Evolutionary conservation across 1,140 invertebrate genomes (phyloP).

Genomic region (Stenopsyche tienmushanensis): DNA sequence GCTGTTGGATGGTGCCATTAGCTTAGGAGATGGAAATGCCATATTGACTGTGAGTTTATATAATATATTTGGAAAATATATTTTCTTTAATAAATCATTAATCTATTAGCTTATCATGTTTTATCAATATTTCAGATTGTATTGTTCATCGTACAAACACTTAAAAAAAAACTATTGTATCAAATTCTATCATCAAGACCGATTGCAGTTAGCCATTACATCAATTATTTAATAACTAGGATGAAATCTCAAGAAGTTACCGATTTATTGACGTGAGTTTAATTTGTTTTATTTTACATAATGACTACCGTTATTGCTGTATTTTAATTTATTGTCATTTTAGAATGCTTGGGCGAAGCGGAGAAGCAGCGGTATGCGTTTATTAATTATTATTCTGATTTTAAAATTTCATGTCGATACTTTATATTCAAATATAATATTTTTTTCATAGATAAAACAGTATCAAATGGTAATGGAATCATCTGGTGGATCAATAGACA

Average conservation of each 20-base stretch:
- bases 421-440: conserved; percentile 18
- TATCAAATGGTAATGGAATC: conserved; percentile 52
- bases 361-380: conserved; percentile 56
- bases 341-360: conserved; percentile 58
- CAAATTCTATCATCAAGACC: conserved; percentile 54
- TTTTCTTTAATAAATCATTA: conserved; percentile 4
- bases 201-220: conserved; percentile 58
- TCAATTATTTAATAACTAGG: conserved; percentile 56
- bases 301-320: conserved; percentile 16
- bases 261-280: conserved; percentile 55
- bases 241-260: conserved; percentile 54
- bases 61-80: background rate
- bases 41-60: conserved; percentile 54
- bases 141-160: conserved; percentile 57
- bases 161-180: conserved; percentile 57
- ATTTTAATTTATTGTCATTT: conserved; percentile 43
- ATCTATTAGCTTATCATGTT: conserved; percentile 8
- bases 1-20: conserved; percentile 57
- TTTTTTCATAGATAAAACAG: conserved; percentile 51
- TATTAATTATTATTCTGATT: conserved; percentile 19
- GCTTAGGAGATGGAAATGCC: conserved; percentile 59
- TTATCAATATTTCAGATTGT: conserved; percentile 51
- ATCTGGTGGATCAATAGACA: conserved; percentile 47
- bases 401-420: conserved; percentile 13
- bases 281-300: conserved; percentile 10